phyloP scores from a whole-genome alignment of 2,113 vertebrate species.

The Stomatorhinus ivindoensis region DNA sequence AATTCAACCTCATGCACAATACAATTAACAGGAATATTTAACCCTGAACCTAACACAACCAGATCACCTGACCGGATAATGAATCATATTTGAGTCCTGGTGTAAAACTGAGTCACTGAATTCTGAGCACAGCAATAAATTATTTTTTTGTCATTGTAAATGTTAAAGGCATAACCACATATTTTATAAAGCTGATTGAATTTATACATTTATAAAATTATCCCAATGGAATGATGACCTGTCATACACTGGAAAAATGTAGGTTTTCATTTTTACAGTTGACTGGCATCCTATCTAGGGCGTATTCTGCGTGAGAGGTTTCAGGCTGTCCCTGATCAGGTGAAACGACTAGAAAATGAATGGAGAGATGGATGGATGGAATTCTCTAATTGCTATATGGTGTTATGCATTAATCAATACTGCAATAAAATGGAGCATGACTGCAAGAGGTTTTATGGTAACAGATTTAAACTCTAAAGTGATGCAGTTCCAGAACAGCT shows the following conservation, averaged over 20 bases:
- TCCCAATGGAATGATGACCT: not conserved
- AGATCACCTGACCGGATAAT: not conserved
- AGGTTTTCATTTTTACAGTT: not conserved
- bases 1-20: not conserved
- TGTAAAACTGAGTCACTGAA: not conserved
- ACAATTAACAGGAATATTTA: not conserved
- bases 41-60: not conserved
- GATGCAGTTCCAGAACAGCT: not conserved
- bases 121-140: not conserved
- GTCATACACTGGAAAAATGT: not conserved
- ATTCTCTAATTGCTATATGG: not conserved
- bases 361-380: not conserved
- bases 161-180: not conserved
- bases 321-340: not conserved
- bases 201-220: not conserved
- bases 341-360: not conserved
- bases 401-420: not conserved
- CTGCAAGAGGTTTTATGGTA: not conserved
- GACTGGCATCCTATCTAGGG: not conserved
- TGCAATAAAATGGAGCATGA: not conserved
- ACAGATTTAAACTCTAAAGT: not conserved
- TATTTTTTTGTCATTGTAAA: not conserved
- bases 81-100: not conserved
- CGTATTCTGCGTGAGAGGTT: not conserved
- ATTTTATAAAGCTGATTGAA: not conserved